Evolutionary conservation across 2,888 invertebrate genomes (phyloP), one percentile per base, ranked within the genome.

Genomic region (Operophtera brumata): DNA sequence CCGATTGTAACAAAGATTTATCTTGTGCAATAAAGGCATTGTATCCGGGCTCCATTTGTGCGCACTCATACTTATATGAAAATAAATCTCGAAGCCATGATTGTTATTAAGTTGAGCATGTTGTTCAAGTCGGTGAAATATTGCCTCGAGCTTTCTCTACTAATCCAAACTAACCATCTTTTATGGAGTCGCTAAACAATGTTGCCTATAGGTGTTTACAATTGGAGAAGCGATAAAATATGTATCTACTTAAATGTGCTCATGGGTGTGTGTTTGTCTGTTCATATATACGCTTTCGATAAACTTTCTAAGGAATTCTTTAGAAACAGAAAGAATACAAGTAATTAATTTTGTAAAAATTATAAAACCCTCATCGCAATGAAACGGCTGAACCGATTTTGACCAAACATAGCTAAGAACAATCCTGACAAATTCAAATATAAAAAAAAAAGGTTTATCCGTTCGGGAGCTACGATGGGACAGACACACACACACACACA

Each of bases 21-120:
- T 82, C 77, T 83, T 80, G 69, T 72, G 77, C 71, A 82, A 83
- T 80, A 75, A 78, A 76, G 65, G 73, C 70, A 76, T 78, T 78
- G 75, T 77, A 66, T 65, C 60, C 62, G 64, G 45, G 55, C 53
- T 54, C 57, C 39, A 64, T 61, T 64, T 62, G 61, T 66, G 67
- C 57, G 69, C 71, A 70, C 74, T 70, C 68, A 69, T 73, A 75
- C 71, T 54, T 59, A 45, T 37, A 34, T 54, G 69, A 25, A 77
- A 73, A 70, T 75, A 73, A 73, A 75, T 69, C 66, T 75, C 75
- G 73, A 79, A 41, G 36, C 47, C 50, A 50, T 47, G 50, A 54
- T 53, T 55, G 53, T 57, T 61, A 61, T 57, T 53, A 56, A 55
- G 52, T 40, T 35, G 39, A 35, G 32, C 49, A 49, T 51, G 43